These are phyloP conservation scores for Meliscaeva auricollis DNA, from an alignment of 2,888 invertebrate genomes.

Conservation along the genomic window DNA sequence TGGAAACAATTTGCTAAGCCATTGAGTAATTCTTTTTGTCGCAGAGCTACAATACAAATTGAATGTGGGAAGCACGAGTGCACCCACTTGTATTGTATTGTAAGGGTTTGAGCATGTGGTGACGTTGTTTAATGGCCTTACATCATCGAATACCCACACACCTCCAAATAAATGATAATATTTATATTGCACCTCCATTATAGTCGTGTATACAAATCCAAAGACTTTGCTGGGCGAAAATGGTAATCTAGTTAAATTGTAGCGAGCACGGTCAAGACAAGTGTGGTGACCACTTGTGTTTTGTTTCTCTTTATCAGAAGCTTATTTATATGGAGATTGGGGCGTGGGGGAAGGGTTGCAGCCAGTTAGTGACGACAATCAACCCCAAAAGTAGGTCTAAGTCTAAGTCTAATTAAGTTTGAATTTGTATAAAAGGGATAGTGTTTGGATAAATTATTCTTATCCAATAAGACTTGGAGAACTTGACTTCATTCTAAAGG, in stretches of 20 bases:
- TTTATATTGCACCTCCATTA: not conserved
- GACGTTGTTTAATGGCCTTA: constrained; percentile 10
- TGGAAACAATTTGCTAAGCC: constrained; percentile 78
- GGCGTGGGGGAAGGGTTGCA: not conserved
- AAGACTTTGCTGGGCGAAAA: constrained; percentile 24
- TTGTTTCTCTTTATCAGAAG: constrained; percentile 4
- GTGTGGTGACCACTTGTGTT: constrained; percentile 64
- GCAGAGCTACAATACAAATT: constrained; percentile 60
- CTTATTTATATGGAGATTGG: constrained; percentile 1
- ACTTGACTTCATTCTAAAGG: constrained; percentile 60
- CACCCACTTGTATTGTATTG: constrained; percentile 16
- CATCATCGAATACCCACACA: constrained; percentile 9
- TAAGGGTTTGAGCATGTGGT: constrained; percentile 35
- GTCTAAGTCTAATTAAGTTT: constrained; percentile 69
- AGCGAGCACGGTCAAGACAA: constrained; percentile 73
- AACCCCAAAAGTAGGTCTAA: constrained; percentile 72
- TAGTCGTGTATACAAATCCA: not conserved
- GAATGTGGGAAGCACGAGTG: constrained; percentile 76
- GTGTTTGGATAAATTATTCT: constrained; percentile 27
- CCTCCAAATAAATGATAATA: not conserved
- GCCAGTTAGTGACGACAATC: constrained; percentile 42
- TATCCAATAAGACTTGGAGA: constrained; percentile 47
- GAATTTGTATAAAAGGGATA: constrained; percentile 46
- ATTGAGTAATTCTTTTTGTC: constrained; percentile 74
- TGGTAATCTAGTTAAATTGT: constrained; percentile 68